These are phyloP conservation scores for Acrocera orbiculus DNA, from an alignment of 2,888 invertebrate species.

Conservation along the genomic window DNA sequence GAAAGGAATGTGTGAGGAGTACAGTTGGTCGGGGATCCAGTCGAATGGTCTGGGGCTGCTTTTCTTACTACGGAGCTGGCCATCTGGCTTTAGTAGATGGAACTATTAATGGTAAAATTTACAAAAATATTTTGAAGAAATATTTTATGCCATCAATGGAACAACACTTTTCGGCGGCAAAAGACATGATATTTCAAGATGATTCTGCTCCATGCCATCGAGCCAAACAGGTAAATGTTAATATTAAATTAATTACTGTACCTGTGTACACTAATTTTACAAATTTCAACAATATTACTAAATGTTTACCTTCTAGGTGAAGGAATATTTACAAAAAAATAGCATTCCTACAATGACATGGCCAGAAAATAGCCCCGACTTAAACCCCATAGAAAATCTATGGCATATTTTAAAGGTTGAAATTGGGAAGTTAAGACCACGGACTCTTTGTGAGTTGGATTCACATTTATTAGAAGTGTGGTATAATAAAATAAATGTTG, in stretches of 20 bases:
- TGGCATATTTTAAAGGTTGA: background rate
- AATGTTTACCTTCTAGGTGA: background rate
- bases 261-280: background rate
- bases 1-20: too few species aligned
- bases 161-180: background rate
- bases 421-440: background rate
- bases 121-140: too few species aligned
- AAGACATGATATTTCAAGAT: background rate
- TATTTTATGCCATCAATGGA: background rate
- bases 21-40: too few species aligned
- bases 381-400: background rate
- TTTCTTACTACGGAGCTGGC: too few species aligned
- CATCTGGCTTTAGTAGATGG: too few species aligned
- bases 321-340: background rate
- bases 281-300: background rate
- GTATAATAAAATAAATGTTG: background rate
- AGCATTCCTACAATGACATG: background rate
- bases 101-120: too few species aligned
- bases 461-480: background rate
- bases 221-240: background rate
- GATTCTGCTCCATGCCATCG: background rate
- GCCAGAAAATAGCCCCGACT: background rate
- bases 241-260: too few species aligned
- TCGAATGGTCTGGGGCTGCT: too few species aligned
- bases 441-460: background rate